Percentiles rank a stretch among this genome's conserved stretches.
These are phyloP conservation scores for Clistopyga incitator DNA, from an alignment of 2,888 invertebrate genomes.

Conservation along the genomic window DNA sequence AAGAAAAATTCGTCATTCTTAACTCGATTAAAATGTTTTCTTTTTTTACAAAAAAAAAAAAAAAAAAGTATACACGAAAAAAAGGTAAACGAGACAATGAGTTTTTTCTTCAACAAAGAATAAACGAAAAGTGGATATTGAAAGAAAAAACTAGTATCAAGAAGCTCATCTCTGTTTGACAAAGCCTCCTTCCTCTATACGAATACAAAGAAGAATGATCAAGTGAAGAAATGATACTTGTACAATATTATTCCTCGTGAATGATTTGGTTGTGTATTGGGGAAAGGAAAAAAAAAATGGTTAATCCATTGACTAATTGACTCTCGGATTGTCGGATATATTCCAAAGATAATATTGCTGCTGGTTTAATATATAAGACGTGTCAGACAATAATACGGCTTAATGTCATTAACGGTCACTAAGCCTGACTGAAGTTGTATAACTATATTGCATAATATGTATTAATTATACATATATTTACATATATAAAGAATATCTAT, in stretches of 20 bases:
- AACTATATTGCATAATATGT: slow-evolving; percentile 67
- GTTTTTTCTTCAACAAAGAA: background rate
- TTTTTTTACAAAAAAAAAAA: too few relatives aligned
- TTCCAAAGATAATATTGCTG: slow-evolving; percentile 33
- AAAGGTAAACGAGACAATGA: too few relatives aligned
- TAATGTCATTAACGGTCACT: slow-evolving; percentile 70
- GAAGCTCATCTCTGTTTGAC: background rate
- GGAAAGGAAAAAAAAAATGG: background rate
- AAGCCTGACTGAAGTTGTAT: slow-evolving; percentile 72
- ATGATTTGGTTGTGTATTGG: slow-evolving; percentile 45
- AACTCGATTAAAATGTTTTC: too few relatives aligned
- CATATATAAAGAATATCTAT: slow-evolving; percentile 57
- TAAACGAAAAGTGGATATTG: background rate
- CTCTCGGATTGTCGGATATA: slow-evolving; percentile 43
- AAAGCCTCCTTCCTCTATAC: slow-evolving; percentile 30
- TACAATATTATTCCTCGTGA: slow-evolving; percentile 44
- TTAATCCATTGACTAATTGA: slow-evolving; percentile 34
- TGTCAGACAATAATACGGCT: slow-evolving; percentile 73
- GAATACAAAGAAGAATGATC: slow-evolving; percentile 12
- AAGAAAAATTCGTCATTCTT: too few relatives aligned
- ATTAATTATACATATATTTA: slow-evolving; percentile 65
- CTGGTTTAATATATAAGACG: slow-evolving; percentile 66
- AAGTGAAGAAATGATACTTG: slow-evolving; percentile 19
- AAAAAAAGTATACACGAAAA: too few relatives aligned
- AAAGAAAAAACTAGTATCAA: background rate